Conservation (phyloP, 2,113 vertebrate species). For the Phaethornis superciliosus region DNA sequence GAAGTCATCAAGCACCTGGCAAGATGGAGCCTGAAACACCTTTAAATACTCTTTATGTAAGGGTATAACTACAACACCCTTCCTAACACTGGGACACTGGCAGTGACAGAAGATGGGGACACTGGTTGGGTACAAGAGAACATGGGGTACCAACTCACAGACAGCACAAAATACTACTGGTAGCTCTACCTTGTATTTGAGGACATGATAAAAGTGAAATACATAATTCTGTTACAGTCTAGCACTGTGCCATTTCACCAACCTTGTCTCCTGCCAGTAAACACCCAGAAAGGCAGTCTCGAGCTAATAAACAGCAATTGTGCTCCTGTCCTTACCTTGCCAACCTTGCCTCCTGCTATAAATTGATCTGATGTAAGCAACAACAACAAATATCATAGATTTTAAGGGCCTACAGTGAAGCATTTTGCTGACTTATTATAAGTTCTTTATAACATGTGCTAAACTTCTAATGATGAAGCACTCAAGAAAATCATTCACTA, state of each 20-base stretch:
- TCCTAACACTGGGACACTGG: neutral
- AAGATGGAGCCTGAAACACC: neutral
- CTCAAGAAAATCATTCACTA: neutral
- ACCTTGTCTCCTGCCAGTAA: neutral
- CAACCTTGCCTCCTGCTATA: neutral
- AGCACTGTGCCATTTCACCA: neutral
- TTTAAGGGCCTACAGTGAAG: neutral
- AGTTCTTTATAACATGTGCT: neutral
- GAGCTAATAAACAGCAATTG: neutral
- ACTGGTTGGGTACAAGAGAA: neutral
- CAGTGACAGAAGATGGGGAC: neutral
- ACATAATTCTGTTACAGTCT: rapidly evolving
- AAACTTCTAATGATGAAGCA: neutral
- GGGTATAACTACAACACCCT: neutral
- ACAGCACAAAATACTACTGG: neutral
- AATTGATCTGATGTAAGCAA: neutral
- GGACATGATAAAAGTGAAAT: neutral
- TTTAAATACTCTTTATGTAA: neutral
- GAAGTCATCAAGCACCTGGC: neutral
- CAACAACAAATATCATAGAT: neutral
- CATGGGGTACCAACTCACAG: neutral
- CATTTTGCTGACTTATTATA: neutral
- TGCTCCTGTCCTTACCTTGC: neutral
- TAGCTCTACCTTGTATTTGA: neutral
- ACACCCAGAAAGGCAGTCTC: neutral